phyloP scores from a whole-genome alignment of 2,113 vertebrate genomes.

The Xiphophorus couchianus region DNA sequence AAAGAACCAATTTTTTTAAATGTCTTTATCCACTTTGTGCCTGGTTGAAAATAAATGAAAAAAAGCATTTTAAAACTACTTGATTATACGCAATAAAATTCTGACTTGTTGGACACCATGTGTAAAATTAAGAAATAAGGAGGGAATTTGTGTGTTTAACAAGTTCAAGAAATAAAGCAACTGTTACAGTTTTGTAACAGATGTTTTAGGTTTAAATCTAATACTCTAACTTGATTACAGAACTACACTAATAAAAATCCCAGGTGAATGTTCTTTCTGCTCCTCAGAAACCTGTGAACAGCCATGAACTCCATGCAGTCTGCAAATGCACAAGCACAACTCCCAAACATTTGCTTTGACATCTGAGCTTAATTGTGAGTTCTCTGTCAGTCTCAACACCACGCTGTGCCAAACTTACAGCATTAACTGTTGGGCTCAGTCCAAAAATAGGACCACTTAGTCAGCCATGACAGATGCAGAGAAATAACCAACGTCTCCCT shows the following conservation, averaged over 20 bases:
- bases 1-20: background rate
- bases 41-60: background rate
- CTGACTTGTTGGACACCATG: background rate
- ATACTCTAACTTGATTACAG: background rate
- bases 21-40: background rate
- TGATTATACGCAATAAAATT: background rate
- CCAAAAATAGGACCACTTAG: conserved; percentile 43
- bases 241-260: background rate
- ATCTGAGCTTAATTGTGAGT: conserved; percentile 43
- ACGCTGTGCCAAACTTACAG: conserved; percentile 26
- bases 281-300: conserved; percentile 24
- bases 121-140: background rate
- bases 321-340: conserved; percentile 33
- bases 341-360: conserved; percentile 56
- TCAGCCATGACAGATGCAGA: conserved; percentile 36
- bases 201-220: background rate
- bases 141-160: background rate
- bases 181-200: background rate
- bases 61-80: background rate
- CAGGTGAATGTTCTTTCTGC: background rate
- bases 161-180: background rate
- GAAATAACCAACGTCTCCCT: conserved; percentile 31
- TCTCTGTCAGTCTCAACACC: conserved; percentile 34
- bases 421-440: conserved; percentile 41
- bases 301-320: conserved; percentile 16